Base-by-base conservation (phyloP, 2,888 invertebrate species). In the Philonicus albiceps region DNA sequence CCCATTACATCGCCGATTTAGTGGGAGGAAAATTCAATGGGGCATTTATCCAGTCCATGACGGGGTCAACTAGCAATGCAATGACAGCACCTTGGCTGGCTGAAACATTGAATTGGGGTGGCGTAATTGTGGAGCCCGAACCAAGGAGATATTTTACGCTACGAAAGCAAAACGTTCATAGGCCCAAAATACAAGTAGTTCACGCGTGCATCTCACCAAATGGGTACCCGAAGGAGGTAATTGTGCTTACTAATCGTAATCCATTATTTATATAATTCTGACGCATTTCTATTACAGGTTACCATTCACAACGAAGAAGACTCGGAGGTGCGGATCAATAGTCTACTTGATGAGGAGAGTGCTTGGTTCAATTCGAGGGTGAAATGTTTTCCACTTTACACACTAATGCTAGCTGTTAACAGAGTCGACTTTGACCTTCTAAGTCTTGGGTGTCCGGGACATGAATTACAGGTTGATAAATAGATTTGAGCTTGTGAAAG, bases 321-420 rank as follows among this genome's bases (percentile, higher is more conserved):
- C 89, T 92, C 93, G 87, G 93, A 93, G 78, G 93, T 94, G 86
- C 93, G 93, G 90, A 93, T 93, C 37, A 94, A 94, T 89, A 93
- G 93, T 89, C 89, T 92, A 89, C 90, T 93, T 83, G 93, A 93
- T 86, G 93, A 93, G 89, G 92, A 94, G 89, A 93, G 93, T 37
- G 93, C 93, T 87, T 93, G 93, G 93, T 95, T 95, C 91, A 93
- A 94, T 81, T 95, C 96, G 49, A 94, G 96, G 89, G 95, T 97
- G 88, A 96, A 96, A 91, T 97, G 97, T 92, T 96, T 97, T 91
- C 97, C 97, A 86, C 93, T 97, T 88, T 96, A 95, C 91, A 96
- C 97, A 1, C 93, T 97, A 88, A 93, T 97, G 91, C 92, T 96
- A 89, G 97, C 97, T 76, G 96, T 95, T 88, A 95, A 96, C 90